phyloP scores from a whole-genome alignment of 2,888 invertebrate genomes.

The Cataglyphis rosenhaueri region DNA sequence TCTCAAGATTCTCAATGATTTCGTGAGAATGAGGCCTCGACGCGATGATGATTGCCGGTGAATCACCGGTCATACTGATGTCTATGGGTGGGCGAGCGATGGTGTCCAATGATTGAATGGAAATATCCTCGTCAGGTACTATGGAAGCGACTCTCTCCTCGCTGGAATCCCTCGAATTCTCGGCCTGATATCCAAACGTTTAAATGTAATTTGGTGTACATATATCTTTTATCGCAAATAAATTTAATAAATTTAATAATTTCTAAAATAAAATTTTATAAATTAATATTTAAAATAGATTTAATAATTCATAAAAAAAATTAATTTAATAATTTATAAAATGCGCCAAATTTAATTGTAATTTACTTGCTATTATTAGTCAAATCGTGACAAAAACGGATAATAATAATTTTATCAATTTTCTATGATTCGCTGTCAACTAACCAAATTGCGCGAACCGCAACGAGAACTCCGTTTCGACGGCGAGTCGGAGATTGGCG shows the following conservation, averaged over 20 bases:
- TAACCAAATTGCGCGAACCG: slow-evolving; percentile 58
- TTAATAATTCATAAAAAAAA: too few species aligned
- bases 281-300: too few species aligned
- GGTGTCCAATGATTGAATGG: slow-evolving; percentile 34
- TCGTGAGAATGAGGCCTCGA: slow-evolving; percentile 75
- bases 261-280: too few species aligned
- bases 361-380: background rate
- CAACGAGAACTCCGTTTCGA: slow-evolving; percentile 45
- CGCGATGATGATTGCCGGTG: slow-evolving; percentile 71
- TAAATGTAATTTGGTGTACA: background rate
- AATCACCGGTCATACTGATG: slow-evolving; percentile 39
- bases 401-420: background rate
- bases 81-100: slow-evolving; percentile 37
- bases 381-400: background rate
- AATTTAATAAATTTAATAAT: slow-evolving; percentile 4
- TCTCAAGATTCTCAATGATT: slow-evolving; percentile 57
- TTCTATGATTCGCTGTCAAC: slow-evolving; percentile 1
- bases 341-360: background rate
- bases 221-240: background rate
- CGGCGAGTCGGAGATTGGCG: slow-evolving; percentile 52
- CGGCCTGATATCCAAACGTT: background rate
- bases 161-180: slow-evolving; percentile 31
- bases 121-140: slow-evolving; percentile 53
- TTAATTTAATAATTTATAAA: too few species aligned
- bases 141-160: slow-evolving; percentile 59